Conservation (phyloP, 2,888 invertebrate genomes). For the Epirrhoe alternata region DNA sequence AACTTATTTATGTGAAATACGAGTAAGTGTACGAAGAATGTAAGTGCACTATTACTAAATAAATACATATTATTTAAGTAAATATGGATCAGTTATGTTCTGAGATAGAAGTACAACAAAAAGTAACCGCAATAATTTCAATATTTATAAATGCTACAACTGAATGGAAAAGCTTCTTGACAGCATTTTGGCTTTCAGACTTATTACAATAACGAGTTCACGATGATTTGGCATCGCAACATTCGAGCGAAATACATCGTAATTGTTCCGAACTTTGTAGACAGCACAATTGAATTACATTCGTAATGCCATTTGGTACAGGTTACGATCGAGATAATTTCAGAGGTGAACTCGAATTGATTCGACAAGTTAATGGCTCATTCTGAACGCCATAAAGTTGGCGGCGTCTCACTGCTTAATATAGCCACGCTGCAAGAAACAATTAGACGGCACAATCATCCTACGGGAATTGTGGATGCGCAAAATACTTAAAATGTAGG, state of each 20-base stretch:
- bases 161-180: background rate
- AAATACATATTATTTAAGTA: no score
- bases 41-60: no score
- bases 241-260: background rate
- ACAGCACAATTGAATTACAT: slow-evolving; percentile 27
- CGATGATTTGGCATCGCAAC: background rate
- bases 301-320: slow-evolving; percentile 25
- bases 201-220: background rate
- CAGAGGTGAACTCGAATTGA: slow-evolving; percentile 73
- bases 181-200: background rate
- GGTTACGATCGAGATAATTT: slow-evolving; percentile 61
- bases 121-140: no score
- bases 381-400: slow-evolving; percentile 82
- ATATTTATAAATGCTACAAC: background rate
- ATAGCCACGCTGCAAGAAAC: slow-evolving; percentile 83
- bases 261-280: slow-evolving; percentile 10
- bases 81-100: no score
- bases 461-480: slow-evolving; percentile 55
- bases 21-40: no score
- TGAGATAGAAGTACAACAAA: no score
- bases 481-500: slow-evolving; percentile 46
- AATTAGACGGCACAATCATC: slow-evolving; percentile 82
- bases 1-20: no score
- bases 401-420: slow-evolving; percentile 81
- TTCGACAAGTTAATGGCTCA: slow-evolving; percentile 82